Conservation (phyloP, 53 echinoderm and acorn worm genomes). For the Zoroaster sp. region DNA sequence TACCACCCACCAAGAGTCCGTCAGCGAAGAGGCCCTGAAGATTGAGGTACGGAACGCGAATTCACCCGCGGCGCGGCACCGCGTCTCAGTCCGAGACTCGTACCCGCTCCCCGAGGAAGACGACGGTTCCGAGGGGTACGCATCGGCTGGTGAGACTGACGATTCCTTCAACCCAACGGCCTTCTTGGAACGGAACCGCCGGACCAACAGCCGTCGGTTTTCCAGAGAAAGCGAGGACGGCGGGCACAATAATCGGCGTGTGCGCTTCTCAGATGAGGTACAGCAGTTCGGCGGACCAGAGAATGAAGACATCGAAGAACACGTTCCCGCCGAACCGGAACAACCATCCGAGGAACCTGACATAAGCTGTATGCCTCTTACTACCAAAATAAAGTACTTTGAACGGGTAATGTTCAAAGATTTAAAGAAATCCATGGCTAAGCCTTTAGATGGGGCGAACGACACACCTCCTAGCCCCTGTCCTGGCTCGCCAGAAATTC, state of each 20-base stretch:
- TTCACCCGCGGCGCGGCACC: constrained; percentile 8
- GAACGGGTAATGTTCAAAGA: constrained; percentile 20
- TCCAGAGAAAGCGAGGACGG: constrained; percentile 59
- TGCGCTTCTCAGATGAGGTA: constrained; percentile 91
- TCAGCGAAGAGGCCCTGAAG: constrained; percentile 52
- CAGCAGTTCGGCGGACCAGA: constrained; percentile 61
- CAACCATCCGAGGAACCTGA: constrained; percentile 25
- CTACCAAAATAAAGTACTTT: constrained; percentile 53
- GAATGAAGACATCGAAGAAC: constrained; percentile 15
- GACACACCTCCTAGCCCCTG: constrained; percentile 30
- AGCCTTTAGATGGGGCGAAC: not conserved
- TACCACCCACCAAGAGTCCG: not conserved
- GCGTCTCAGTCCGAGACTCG: constrained; percentile 63
- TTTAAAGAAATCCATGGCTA: not conserved
- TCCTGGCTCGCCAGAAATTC: constrained; percentile 39
- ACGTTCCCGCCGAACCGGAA: not conserved
- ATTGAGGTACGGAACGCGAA: not conserved
- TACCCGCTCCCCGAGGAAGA: constrained; percentile 90
- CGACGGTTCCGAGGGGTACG: constrained; percentile 92
- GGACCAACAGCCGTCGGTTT: constrained; percentile 57
- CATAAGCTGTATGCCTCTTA: constrained; percentile 27
- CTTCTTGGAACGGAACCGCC: constrained; percentile 84
- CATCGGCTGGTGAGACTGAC: constrained; percentile 84
- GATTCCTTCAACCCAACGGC: constrained; percentile 89
- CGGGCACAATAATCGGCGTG: constrained; percentile 54